Evolutionary conservation across 2,113 vertebrate species (phyloP).

Genomic region (Alligator mississippiensis): DNA sequence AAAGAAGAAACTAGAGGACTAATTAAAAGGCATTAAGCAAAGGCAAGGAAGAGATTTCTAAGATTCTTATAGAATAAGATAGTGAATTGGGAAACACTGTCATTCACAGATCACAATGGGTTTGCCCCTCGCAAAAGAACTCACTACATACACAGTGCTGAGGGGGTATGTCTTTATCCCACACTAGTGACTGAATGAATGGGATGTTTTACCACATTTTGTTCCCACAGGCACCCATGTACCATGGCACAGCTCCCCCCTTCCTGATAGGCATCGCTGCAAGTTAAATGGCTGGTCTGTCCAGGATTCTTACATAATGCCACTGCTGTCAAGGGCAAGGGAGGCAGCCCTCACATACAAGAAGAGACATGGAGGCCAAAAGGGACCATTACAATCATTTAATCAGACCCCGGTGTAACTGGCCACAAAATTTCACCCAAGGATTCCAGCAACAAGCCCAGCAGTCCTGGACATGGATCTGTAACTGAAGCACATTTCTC

Average conservation of each 20-base stretch:
- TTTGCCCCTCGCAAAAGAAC: rapidly evolving
- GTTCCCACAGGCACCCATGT: neutral
- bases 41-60: neutral
- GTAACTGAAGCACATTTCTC: neutral
- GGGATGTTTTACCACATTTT: neutral
- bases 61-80: neutral
- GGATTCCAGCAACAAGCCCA: neutral
- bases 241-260: neutral
- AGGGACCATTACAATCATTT: neutral
- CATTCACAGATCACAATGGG: neutral
- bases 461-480: rapidly evolving
- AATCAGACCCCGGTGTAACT: neutral
- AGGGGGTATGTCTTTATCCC: neutral
- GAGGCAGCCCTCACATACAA: neutral
- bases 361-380: neutral
- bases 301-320: neutral
- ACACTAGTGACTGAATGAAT: neutral
- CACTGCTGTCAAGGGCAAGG: neutral
- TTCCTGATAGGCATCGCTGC: neutral
- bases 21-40: neutral
- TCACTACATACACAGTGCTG: neutral
- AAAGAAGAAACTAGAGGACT: neutral
- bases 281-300: neutral
- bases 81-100: neutral
- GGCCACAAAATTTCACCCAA: neutral